Base-by-base conservation (phyloP, 2,113 vertebrate genomes). In the Sakesphorus luctuosus region DNA sequence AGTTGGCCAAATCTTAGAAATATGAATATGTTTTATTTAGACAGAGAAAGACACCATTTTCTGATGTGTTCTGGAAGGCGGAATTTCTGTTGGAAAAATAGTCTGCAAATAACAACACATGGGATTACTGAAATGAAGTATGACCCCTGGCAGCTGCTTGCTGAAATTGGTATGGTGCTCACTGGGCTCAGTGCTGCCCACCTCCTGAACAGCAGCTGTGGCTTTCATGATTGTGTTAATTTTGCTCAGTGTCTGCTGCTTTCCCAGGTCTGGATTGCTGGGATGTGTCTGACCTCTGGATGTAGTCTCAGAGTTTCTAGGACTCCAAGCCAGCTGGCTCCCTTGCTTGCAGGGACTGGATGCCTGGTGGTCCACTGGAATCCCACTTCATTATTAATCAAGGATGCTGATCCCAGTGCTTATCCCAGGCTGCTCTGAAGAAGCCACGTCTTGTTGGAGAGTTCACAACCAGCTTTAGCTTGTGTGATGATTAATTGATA, bases 171-270 rank as follows among this genome's bases (percentile, higher is more conserved):
- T 46, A 11, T 55, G 69, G 58, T 82, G 59, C n/a, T 87, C 23
- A 13, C 5, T 1, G 14, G 59, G 66, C 74, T 79, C 78, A 49
- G n/a, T 25, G n/a, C 75, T 95, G 90, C 59, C 84, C 59, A 79
- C 85, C 63, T 92, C 82, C 85, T 46, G 90, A 90, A 80, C 36
- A 81, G 67, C 95, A 95, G 92, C 93, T 95, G 92, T 71, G 89
- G 55, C 50, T 88, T 90, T 56, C 43, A 55, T 1, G 7, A 73
- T 14, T 1, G 2, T 72, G 35, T 67, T 87, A 43, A 95, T 86
- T 94, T 88, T 96, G 52, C 52, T 83, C 50, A 13, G 43, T 55
- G 72, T 31, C 65, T 87, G 65, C 52, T 95, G 65, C 35, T 44
- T 87, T 90, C 47, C 26, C 56, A 28, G 50, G 12, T 71, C 76